These are phyloP conservation scores for Ptychodera flava DNA, from an alignment of 35 echinoderm and acorn worm genomes.

Conservation along the genomic window DNA sequence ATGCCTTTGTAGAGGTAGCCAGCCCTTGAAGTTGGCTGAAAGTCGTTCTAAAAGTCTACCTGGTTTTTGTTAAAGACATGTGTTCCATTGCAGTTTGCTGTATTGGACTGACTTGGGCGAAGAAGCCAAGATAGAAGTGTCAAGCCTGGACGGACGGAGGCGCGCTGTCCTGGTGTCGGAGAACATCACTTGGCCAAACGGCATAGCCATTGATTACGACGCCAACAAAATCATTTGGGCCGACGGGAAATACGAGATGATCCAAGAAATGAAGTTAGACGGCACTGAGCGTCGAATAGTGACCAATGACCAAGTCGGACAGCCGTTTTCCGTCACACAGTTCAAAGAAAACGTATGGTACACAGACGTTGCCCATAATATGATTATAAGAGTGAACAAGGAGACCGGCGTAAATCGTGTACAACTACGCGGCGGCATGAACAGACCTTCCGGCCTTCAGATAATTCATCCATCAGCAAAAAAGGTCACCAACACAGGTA, in stretches of 20 bases:
- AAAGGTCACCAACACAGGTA: not conserved
- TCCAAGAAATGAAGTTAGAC: constrained; percentile 68
- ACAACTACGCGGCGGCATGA: constrained; percentile 38
- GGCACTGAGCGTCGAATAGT: constrained; percentile 41
- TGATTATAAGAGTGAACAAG: constrained; percentile 51
- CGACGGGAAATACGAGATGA: constrained; percentile 41
- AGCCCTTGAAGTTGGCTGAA: too few species aligned
- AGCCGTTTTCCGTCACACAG: constrained; percentile 36
- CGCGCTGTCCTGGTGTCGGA: constrained; percentile 39
- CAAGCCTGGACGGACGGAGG: constrained; percentile 41
- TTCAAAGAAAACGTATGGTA: constrained; percentile 65
- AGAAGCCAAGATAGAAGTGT: constrained; percentile 52
- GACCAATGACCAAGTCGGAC: not conserved
- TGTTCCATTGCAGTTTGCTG: constrained; percentile 41
- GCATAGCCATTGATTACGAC: constrained; percentile 75
- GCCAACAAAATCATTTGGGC: constrained; percentile 70
- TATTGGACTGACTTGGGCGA: constrained; percentile 79
- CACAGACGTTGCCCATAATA: constrained; percentile 49
- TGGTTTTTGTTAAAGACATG: too few species aligned
- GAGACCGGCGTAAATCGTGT: constrained; percentile 25
- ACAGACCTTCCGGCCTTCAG: constrained; percentile 36
- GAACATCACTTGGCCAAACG: constrained; percentile 40
- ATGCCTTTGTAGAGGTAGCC: too few species aligned
- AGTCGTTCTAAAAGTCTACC: too few species aligned
- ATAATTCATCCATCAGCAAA: constrained; percentile 35